Percentiles rank a stretch among this genome's conserved stretches.
Conservation (phyloP, 2,888 invertebrate genomes). For the Rhagium mordax region DNA sequence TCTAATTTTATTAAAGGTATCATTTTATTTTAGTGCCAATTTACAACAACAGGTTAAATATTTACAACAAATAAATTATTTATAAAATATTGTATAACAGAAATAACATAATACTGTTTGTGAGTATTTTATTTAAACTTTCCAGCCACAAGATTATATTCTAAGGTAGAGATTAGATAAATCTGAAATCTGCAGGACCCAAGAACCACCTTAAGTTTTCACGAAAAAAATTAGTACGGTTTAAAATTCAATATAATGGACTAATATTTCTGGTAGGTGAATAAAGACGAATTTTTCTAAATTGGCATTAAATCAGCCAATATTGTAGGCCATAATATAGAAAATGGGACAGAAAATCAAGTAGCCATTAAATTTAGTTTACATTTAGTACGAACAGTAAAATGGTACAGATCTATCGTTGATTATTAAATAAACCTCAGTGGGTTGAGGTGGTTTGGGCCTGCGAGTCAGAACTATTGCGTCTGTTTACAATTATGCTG, state of each 20-base stretch:
- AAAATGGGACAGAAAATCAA: too few relatives aligned
- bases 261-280: too few relatives aligned
- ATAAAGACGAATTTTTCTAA: too few relatives aligned
- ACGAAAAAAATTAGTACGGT: background rate
- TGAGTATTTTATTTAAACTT: conserved; percentile 35
- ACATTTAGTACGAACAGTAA: too few relatives aligned
- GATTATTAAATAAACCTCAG: background rate
- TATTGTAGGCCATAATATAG: too few relatives aligned
- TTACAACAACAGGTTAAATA: conserved; percentile 44
- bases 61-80: conserved; percentile 42
- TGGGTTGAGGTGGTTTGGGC: conserved; percentile 13
- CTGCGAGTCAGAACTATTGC: background rate
- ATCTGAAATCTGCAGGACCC: conserved; percentile 23
- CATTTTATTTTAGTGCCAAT: conserved; percentile 39
- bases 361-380: too few relatives aligned
- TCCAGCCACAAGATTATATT: conserved; percentile 44
- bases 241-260: too few relatives aligned
- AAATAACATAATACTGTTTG: conserved; percentile 36
- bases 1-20: conserved; percentile 38
- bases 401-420: too few relatives aligned
- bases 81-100: conserved; percentile 36
- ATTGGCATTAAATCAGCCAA: too few relatives aligned
- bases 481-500: conserved; percentile 8
- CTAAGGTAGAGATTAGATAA: conserved; percentile 1
- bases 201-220: conserved; percentile 14